Evolutionary conservation across 2,797 vertebrate genomes (phyloP).

Genomic region (Sebastes trivittatus): DNA sequence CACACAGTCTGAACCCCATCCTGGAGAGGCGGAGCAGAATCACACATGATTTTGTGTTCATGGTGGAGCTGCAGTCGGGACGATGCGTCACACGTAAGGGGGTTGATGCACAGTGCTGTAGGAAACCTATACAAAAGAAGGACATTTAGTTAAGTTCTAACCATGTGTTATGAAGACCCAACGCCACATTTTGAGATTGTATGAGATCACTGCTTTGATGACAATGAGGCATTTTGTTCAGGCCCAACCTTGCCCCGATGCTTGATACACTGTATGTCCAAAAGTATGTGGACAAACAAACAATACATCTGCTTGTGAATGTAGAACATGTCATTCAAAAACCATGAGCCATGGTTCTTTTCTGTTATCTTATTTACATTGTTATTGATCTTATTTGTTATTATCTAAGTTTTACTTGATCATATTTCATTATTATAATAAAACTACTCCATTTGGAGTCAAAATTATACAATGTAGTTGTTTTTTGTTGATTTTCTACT

Average conservation of each 20-base stretch:
- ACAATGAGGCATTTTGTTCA: not conserved
- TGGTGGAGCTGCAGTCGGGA: slow-evolving; percentile 30
- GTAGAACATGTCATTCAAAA: too few species aligned
- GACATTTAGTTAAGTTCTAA: not conserved
- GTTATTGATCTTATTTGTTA: too few species aligned
- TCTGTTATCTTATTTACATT: too few species aligned
- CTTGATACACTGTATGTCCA: not conserved
- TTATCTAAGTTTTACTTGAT: too few species aligned
- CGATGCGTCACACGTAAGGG: not conserved
- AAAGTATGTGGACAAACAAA: not conserved
- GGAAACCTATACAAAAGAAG: not conserved
- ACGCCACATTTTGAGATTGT: not conserved
- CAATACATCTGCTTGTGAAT: not conserved
- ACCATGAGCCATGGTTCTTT: too few species aligned
- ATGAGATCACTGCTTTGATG: not conserved
- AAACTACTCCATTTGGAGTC: too few species aligned
- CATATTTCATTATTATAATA: too few species aligned
- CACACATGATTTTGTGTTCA: slow-evolving; percentile 48
- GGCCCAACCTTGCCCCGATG: not conserved
- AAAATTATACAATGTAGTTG: too few species aligned
- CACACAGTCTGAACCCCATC: slow-evolving; percentile 28
- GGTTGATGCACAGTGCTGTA: not conserved
- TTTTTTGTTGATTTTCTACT: too few species aligned
- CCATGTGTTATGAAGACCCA: not conserved
- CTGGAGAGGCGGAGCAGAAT: slow-evolving; percentile 50